These are phyloP conservation scores for Augochlora pura DNA, from an alignment of 1,140 invertebrate species.

Conservation along the genomic window DNA sequence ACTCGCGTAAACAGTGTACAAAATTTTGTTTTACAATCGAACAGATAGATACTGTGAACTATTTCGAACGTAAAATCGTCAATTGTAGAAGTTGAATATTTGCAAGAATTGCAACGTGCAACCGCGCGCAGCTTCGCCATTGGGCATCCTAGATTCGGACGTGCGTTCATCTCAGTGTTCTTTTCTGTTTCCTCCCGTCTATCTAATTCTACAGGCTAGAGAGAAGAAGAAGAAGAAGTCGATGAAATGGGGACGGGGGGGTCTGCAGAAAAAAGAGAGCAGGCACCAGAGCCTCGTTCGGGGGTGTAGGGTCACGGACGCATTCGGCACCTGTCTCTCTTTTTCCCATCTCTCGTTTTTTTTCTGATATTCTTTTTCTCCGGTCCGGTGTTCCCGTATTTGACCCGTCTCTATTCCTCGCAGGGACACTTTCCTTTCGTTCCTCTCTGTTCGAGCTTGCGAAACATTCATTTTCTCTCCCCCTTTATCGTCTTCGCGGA, in stretches of 20 bases:
- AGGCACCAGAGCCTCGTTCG: constrained; percentile 7
- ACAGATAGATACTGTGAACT: no score
- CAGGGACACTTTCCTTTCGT: constrained; percentile 52
- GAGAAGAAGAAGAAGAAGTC: constrained; percentile 50
- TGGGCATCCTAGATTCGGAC: constrained; percentile 75
- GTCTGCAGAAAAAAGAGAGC: constrained; percentile 60
- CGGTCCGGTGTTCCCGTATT: constrained; percentile 48
- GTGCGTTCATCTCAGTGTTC: constrained; percentile 55
- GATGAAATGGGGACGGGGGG: constrained; percentile 49
- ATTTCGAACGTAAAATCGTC: no score
- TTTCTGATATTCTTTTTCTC: constrained; percentile 28
- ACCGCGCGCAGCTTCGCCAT: constrained; percentile 61
- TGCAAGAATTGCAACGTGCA: not conserved
- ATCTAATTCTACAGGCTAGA: constrained; percentile 52
- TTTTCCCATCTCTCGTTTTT: constrained; percentile 45
- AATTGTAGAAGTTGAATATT: no score
- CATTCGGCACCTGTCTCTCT: constrained; percentile 21
- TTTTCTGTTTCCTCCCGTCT: constrained; percentile 59
- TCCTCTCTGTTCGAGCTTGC: constrained; percentile 56
- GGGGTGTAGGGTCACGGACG: not conserved
- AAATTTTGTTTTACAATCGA: no score
- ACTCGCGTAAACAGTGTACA: no score
- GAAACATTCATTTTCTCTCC: constrained; percentile 30
- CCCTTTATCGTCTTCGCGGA: constrained; percentile 17
- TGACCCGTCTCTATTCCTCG: constrained; percentile 52